Percentiles rank a stretch among this genome's conserved stretches.
Evolutionary conservation across 1,140 invertebrate species (phyloP).

Genomic region (Planococcus citri): DNA sequence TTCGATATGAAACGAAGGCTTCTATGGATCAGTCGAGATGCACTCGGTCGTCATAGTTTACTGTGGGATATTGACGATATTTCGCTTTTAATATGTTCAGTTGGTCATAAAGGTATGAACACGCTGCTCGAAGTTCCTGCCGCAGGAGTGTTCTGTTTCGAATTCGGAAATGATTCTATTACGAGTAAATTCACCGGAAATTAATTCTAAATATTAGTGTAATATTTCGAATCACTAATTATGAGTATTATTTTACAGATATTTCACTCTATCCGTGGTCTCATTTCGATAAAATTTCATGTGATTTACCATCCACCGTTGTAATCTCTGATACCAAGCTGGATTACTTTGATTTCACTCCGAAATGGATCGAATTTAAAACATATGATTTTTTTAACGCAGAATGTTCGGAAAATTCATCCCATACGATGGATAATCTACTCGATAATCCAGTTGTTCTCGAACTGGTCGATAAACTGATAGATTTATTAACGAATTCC

Average conservation of each 20-base stretch:
- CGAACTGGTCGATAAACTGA: constrained; percentile 37
- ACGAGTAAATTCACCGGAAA: constrained; percentile 27
- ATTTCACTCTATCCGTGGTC: constrained; percentile 24
- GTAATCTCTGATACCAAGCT: neutral
- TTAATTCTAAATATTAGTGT: too few relatives aligned
- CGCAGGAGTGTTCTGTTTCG: constrained; percentile 39
- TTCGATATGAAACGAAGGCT: constrained; percentile 40
- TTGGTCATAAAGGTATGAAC: constrained; percentile 41
- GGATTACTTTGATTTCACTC: neutral
- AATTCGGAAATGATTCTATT: constrained; percentile 45
- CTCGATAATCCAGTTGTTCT: constrained; percentile 23
- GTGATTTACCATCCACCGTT: neutral
- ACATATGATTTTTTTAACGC: neutral
- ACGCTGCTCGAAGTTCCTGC: constrained; percentile 58
- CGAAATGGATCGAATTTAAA: neutral
- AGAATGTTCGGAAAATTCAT: neutral
- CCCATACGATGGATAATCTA: neutral
- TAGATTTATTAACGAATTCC: constrained; percentile 45
- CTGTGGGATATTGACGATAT: constrained; percentile 42
- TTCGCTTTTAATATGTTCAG: constrained; percentile 43
- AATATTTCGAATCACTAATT: too few relatives aligned
- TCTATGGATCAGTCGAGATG: constrained; percentile 75
- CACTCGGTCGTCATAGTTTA: constrained; percentile 70
- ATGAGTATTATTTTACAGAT: constrained; percentile 21
- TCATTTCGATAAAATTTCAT: constrained; percentile 5